A percentile compares a stretch with the other conserved stretches of the same genome.
phyloP scores from a whole-genome alignment of 1,140 invertebrate species.

The Chironomus striatipennis region DNA sequence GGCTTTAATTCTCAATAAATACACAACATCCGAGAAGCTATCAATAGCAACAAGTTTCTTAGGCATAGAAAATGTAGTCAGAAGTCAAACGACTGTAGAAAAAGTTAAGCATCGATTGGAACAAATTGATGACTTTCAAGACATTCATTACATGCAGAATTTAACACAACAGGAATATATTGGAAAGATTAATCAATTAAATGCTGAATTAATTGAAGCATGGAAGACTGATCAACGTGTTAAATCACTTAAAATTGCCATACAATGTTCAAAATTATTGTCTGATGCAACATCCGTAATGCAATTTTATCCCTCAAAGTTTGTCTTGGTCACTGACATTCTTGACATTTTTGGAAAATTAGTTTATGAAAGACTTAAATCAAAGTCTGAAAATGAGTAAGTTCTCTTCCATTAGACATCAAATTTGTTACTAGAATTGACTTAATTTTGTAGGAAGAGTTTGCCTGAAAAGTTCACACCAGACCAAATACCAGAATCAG shows the following conservation, averaged over 20 bases:
- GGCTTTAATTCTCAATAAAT: slow-evolving; percentile 69
- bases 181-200: slow-evolving; percentile 76
- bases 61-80: slow-evolving; percentile 66
- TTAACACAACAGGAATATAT: slow-evolving; percentile 89
- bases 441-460: slow-evolving; percentile 30
- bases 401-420: slow-evolving; percentile 30
- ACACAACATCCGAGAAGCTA: slow-evolving; percentile 84
- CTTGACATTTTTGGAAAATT: slow-evolving; percentile 90
- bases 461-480: slow-evolving; percentile 62
- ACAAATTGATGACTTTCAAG: slow-evolving; percentile 91
- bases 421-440: slow-evolving; percentile 4
- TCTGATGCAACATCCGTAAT: slow-evolving; percentile 72
- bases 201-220: slow-evolving; percentile 77
- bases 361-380: slow-evolving; percentile 77
- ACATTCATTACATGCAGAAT: slow-evolving; percentile 80
- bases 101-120: slow-evolving; percentile 86
- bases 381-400: slow-evolving; percentile 63
- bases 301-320: slow-evolving; percentile 96
- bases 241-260: slow-evolving; percentile 92
- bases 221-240: slow-evolving; percentile 93
- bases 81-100: slow-evolving; percentile 69
- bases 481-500: slow-evolving; percentile 73
- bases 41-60: slow-evolving; percentile 83
- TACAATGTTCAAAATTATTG: slow-evolving; percentile 90
- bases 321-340: slow-evolving; percentile 91